phyloP scores from a whole-genome alignment of 92 coral and sea anemone genomes.

The Epizoanthus stellaris region DNA sequence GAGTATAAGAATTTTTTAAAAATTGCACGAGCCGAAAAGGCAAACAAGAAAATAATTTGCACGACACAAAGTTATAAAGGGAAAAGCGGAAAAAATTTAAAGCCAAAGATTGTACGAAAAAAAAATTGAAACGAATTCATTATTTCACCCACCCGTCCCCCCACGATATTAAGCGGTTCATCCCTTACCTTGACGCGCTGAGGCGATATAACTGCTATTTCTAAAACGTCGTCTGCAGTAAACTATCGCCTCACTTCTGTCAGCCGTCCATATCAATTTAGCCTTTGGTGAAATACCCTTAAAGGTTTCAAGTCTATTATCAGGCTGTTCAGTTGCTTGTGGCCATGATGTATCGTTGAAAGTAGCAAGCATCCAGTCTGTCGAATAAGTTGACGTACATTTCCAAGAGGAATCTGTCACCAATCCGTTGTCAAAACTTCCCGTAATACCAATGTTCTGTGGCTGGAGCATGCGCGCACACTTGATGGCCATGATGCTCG shows the following conservation, averaged over 20 bases:
- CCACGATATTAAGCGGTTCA: no score
- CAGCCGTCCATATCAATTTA: neutral
- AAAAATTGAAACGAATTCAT: no score
- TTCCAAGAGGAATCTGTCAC: conserved; percentile 12
- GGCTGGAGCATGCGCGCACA: neutral
- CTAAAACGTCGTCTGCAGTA: conserved; percentile 1
- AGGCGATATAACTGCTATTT: neutral
- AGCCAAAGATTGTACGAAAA: no score
- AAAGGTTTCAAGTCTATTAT: neutral
- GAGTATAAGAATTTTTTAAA: no score
- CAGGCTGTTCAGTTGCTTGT: neutral
- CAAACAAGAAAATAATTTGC: no score
- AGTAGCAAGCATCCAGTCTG: neutral
- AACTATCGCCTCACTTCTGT: neutral
- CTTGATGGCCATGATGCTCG: neutral
- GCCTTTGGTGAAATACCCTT: neutral
- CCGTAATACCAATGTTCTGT: neutral
- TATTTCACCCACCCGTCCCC: no score
- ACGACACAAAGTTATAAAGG: no score
- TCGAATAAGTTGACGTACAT: neutral
- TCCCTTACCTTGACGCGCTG: no score
- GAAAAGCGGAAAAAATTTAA: no score
- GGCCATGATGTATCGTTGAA: conserved; percentile 11
- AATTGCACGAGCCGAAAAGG: no score
- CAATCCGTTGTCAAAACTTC: conserved; percentile 8